phyloP scores from a whole-genome alignment of 2,797 vertebrate species.

The Pangasius sanitwongsei region DNA sequence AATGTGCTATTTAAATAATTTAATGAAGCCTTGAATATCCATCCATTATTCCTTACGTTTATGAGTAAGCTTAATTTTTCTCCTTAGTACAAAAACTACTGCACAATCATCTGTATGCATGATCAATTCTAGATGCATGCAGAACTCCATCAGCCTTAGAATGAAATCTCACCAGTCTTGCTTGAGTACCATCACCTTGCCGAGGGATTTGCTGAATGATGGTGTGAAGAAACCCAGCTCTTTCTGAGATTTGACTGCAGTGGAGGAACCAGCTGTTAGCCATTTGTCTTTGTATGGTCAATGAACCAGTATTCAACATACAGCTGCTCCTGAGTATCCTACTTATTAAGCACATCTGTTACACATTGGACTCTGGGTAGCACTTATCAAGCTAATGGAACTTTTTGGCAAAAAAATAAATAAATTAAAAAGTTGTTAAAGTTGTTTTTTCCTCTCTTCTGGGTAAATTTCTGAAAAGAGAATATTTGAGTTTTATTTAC shows the following conservation, averaged over 20 bases:
- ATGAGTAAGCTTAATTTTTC: background rate
- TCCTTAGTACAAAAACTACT: background rate
- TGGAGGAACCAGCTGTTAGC: constrained; percentile 80
- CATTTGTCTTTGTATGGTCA: constrained; percentile 83
- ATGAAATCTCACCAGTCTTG: constrained; percentile 49
- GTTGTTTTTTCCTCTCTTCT: background rate
- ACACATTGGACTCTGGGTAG: constrained; percentile 51
- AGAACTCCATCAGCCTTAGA: constrained; percentile 61
- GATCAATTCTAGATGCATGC: constrained; percentile 24
- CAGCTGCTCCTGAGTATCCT: constrained; percentile 76
- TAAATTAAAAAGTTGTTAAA: background rate
- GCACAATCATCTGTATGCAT: constrained; percentile 21
- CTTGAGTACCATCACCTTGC: constrained; percentile 40
- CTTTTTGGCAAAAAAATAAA: constrained; percentile 36
- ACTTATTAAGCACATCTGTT: constrained; percentile 79
- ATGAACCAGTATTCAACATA: constrained; percentile 74
- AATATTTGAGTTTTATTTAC: constrained; percentile 17
- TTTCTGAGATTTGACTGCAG: constrained; percentile 70
- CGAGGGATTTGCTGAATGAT: constrained; percentile 50
- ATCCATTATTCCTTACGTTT: background rate
- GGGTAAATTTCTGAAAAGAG: background rate
- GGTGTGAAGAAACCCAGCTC: constrained; percentile 57
- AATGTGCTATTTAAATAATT: constrained; percentile 2
- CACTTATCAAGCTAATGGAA: constrained; percentile 44
- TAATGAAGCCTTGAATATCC: background rate